Evolutionary conservation across 2,888 invertebrate genomes (phyloP), one percentile per base, ranked within the genome.

Genomic region (Steinernema scapterisci): DNA sequence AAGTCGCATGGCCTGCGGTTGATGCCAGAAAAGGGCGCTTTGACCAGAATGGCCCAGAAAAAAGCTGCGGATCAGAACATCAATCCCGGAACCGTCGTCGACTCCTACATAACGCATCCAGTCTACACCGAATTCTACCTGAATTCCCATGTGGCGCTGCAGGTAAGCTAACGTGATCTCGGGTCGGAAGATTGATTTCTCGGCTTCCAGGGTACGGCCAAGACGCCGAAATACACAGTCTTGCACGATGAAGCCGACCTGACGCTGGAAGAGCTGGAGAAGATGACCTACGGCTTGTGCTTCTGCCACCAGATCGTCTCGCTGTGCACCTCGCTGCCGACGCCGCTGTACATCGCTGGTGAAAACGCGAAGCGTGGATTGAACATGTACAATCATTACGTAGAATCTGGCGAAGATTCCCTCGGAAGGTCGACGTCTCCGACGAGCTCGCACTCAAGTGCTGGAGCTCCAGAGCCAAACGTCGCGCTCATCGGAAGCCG

Each of bases 41-140:
- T n/a, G n/a, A n/a, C n/a, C n/a, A n/a, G n/a, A n/a, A n/a, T n/a
- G n/a, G n/a, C n/a, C n/a, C n/a, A n/a, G n/a, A n/a, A n/a, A n/a
- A n/a, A n/a, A n/a, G n/a, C n/a, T n/a, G n/a, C n/a, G n/a, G 76
- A 81, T 0, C 83, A 82, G 78, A 85, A 87, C 74, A 77, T 86
- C 54, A 76, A 46, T 21, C 75, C 79, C 9, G 86, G 86, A 71
- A 75, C 85, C 1, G 79, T 83, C 16, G 76, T 87, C 44, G 86
- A 86, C 70, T 51, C 70, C 0, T 31, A 43, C 27, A 73, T 83
- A 9, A 79, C 80, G 1, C 78, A 82, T 73, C 85, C 86, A 0
- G 48, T 74, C 1, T 82, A 71, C 79, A 79, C 78, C 46, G 84
- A 86, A 74, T 86, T 86, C 76, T 85, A 79, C 78, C 75, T 85